Evolutionary conservation across 2,113 vertebrate genomes (phyloP).

Genomic region (Rhinogobius similis): DNA sequence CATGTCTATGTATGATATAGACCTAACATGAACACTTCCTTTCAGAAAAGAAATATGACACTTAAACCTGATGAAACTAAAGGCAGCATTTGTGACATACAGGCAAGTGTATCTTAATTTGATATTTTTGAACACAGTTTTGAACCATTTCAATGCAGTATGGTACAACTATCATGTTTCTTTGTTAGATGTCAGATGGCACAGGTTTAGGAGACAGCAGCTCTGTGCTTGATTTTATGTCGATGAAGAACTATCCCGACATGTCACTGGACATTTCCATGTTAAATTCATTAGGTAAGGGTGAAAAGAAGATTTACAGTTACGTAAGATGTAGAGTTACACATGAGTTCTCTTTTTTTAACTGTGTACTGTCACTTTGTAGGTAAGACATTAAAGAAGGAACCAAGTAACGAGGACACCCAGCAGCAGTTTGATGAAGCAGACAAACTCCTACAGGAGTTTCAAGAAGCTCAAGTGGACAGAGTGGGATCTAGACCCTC

Average conservation of each 20-base stretch:
- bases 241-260: conserved; percentile 89
- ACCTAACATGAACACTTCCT: conserved; percentile 18
- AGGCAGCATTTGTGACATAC: conserved; percentile 80
- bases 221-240: conserved; percentile 91
- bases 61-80: conserved; percentile 85
- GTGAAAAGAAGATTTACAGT: conserved; percentile 5
- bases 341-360: neutral
- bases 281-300: conserved; percentile 89
- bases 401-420: conserved; percentile 88
- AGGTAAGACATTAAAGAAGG: conserved; percentile 92
- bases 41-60: conserved; percentile 87
- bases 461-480: conserved; percentile 92
- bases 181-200: conserved; percentile 80
- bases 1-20: neutral
- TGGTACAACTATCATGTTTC: conserved; percentile 14
- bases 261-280: conserved; percentile 92
- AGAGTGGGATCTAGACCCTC: conserved; percentile 91
- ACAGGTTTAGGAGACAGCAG: conserved; percentile 77
- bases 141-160: neutral
- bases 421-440: conserved; percentile 90
- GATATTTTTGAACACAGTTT: neutral
- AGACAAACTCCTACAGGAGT: conserved; percentile 91
- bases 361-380: neutral
- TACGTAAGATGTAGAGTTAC: too few species aligned
- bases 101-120: conserved; percentile 54